phyloP scores from a whole-genome alignment of 2,797 vertebrate species.

The Fistularia commersonii region DNA sequence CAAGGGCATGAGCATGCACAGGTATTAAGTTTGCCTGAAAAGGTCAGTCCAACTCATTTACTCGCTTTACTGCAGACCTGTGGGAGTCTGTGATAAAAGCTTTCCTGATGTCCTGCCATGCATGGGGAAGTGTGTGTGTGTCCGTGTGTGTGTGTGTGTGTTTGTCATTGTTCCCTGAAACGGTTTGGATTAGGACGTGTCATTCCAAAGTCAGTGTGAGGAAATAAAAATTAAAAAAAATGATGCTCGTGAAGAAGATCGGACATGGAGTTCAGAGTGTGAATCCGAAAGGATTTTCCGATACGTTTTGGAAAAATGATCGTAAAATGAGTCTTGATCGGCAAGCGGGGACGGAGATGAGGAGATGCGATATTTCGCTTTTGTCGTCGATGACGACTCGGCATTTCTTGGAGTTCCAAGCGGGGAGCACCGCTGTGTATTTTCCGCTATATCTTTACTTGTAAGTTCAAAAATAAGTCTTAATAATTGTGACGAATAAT shows the following conservation, averaged over 20 bases:
- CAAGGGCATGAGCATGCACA: conserved; percentile 26
- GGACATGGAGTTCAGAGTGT: no score
- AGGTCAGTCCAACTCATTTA: conserved; percentile 64
- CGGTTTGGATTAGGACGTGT: conserved; percentile 10
- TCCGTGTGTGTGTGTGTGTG: background rate
- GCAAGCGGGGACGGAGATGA: background rate
- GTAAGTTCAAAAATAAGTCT: no score
- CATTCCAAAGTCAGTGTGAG: conserved; percentile 21
- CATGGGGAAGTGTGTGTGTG: conserved; percentile 6
- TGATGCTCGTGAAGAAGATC: background rate
- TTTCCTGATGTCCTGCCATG: conserved; percentile 33
- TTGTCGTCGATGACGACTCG: background rate
- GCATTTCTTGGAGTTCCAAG: no score
- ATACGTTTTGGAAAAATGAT: no score
- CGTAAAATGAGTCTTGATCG: no score
- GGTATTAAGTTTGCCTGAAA: conserved; percentile 68
- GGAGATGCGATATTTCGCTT: background rate
- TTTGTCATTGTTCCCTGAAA: conserved; percentile 18
- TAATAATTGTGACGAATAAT: no score
- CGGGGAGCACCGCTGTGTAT: no score
- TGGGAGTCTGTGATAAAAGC: conserved; percentile 55
- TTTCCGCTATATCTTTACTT: no score
- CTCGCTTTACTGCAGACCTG: conserved; percentile 57
- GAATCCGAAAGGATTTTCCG: no score
- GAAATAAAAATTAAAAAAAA: conserved; percentile 1